Base-by-base conservation (phyloP, 2,113 vertebrate genomes). In the Manacus vitellinus region DNA sequence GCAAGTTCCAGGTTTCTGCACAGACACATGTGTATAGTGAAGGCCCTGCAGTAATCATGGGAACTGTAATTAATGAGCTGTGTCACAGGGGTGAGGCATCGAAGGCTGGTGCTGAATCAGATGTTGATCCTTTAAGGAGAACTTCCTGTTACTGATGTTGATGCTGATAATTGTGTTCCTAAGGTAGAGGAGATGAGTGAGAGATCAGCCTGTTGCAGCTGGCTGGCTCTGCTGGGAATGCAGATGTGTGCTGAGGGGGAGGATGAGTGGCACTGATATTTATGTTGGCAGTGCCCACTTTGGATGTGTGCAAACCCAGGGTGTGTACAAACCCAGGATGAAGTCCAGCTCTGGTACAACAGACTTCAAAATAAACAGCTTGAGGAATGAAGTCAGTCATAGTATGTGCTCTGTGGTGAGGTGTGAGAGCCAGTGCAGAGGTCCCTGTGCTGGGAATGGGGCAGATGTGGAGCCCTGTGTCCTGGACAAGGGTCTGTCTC, bases 11-110 rank as follows among this genome's bases (percentile, higher is more conserved):
- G 55, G 19, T 17, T 68, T 44, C 39, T 84, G 51, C 14, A 1
- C 0, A 56, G 75, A 22, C 37, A 17, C 33, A 3, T 2, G 1
- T 1, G 61, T 47, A 23, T 1, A 8, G 59, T 33, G 89, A 49
- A 76, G 55, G 28, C 20, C 30, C 72, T 35, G 1, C 6, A 68
- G 80, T 23, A 39, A 24, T 25, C 39, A 5, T 16, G 47, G 1
- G 9, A 67, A 2, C 66, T 10, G 31, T 17, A 16, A n/a, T 65
- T 68, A 65, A 52, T 5, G 71, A 80, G 44, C 89, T 75, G 66
- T 72, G 75, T 49, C 75, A 67, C 62, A 67, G 0, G 8, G 54
- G 54, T 22, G 61, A 56, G 72, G 37, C 2, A 0, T 25, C 78
- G 7, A 2, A 10, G 76, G 55, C 58, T 56, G 81, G 5, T 24